phyloP scores from a whole-genome alignment of 2,888 invertebrate genomes.

The Halictus ligatus region DNA sequence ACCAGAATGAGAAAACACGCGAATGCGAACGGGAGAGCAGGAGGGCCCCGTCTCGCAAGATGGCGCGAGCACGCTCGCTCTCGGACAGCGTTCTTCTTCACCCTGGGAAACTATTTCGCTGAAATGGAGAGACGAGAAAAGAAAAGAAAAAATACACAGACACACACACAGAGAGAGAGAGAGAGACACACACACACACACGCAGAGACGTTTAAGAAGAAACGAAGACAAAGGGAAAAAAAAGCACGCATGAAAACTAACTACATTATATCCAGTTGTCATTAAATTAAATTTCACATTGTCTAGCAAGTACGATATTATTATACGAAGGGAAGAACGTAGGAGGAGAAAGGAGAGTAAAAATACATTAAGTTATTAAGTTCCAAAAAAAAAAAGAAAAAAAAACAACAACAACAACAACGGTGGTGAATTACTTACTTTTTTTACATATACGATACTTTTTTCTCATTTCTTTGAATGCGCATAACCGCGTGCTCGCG shows the following conservation, averaged over 20 bases:
- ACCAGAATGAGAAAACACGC: not conserved
- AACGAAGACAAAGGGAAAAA: slow-evolving; percentile 66
- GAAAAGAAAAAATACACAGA: slow-evolving; percentile 39
- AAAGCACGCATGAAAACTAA: slow-evolving; percentile 77
- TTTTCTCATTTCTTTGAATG: slow-evolving; percentile 36
- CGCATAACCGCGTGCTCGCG: not conserved
- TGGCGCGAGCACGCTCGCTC: not conserved
- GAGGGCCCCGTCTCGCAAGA: not conserved
- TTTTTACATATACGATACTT: slow-evolving; percentile 74
- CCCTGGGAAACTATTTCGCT: slow-evolving; percentile 61
- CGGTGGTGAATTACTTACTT: slow-evolving; percentile 79
- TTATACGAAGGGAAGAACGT: slow-evolving; percentile 80
- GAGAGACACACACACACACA: no score
- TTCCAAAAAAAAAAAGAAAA: slow-evolving; percentile 67
- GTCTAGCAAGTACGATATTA: slow-evolving; percentile 82
- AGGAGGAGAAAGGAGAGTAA: slow-evolving; percentile 81
- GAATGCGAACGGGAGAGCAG: not conserved
- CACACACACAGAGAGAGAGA: no score
- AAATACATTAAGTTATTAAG: slow-evolving; percentile 80
- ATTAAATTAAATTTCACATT: slow-evolving; percentile 83
- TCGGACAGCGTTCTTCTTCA: slow-evolving; percentile 4
- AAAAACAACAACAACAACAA: slow-evolving; percentile 66
- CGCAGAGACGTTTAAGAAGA: slow-evolving; percentile 67
- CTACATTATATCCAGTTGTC: slow-evolving; percentile 80
- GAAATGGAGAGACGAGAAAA: slow-evolving; percentile 35